Evolutionary conservation across 2,888 invertebrate species (phyloP), one percentile per base, ranked within the genome.

Genomic region (Nomada lathburiana): DNA sequence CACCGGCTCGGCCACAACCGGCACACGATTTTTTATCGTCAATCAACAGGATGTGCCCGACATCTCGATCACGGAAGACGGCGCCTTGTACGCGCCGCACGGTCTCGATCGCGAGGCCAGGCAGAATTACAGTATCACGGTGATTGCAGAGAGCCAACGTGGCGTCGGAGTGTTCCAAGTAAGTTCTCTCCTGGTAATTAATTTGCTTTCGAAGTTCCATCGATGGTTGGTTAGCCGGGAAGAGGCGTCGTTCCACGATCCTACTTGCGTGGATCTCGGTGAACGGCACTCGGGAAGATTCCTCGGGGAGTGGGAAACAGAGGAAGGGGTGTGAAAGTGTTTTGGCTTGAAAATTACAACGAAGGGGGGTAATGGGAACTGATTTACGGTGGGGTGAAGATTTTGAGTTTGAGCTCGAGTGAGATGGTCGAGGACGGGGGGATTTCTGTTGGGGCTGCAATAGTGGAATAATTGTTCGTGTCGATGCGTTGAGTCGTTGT

Each of bases 41-140:
- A 97, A 97, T 94, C 97, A 97, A 90, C 96, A 97, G 89, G 98
- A 98, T 92, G 96, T 97, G 4, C 95, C 96, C 23, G 97, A 97
- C 89, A 97, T 98, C 85, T 96, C 96, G 47, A 97, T 98, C 52
- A 96, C 97, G 7, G 93, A 95, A 85, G 97, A 97, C 91, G 98
- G 98, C 44, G 96, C 97, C 0, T 95, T 98, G n/a, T 97, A 96
- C 92, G 96, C 97, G 0, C 95, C 96, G 71, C 96, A 95, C 82
- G 96, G 97, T 26, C 94, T 98, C 69, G 98, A 98, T 92, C 95
- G 98, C 86, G 98, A 98, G 94, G 95, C 95, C 85, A 95, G 96
- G 81, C 96, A 96, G 88, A 95, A 95, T 69, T 98, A 97, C 87
- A 95, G 97, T 89, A 94, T 98, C 87, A 97, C 97, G 0, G 96